Evolutionary conservation across 1,140 invertebrate genomes (phyloP), one percentile per base, ranked within the genome.

Genomic region (Hyles euphorbiae): DNA sequence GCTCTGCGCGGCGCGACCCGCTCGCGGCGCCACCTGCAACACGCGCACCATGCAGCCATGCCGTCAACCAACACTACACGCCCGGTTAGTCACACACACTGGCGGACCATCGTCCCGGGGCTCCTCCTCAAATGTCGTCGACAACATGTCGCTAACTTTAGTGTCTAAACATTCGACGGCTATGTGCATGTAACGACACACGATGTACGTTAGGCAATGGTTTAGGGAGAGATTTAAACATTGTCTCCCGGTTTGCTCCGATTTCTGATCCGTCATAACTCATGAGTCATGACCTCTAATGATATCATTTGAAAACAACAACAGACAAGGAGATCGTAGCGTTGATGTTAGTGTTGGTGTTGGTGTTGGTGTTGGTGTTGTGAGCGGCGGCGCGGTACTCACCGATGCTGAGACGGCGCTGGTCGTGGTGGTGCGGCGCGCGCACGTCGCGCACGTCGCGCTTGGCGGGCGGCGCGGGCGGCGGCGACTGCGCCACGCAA

Each of bases 401-500:
- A 83, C 81, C 81, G 34, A 78, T 70, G 60, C 77, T 80, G 52
- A 80, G 57, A 12, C 78, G 61, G 45, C 79, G 56, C 58, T 76
- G 74, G 45, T 78, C 77, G 69, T 78, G 77, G 34, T 76, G 64
- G 11, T 59, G 67, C 33, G 56, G 72, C 1, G 22, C 11, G 53
- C 56, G 67, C 33, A 34, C 60, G 53, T 68, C 65, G 3, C 70
- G 72, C 44, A 63, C 68, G 58, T 68, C 70, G 11, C 76, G 70
- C 64, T 82, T 79, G 44, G 68, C 67, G 33, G 70, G 74, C 40
- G 54, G 48, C 9, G 57, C 59, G 7, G 81, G 81, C 5, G 82
- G 84, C 43, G 84, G 81, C 3, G 83, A 81, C 58, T 76, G 69
- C 49, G 78, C 79, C 73, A 81, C 79, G 73, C 77, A 83, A 49